A percentile compares a stretch with the other conserved stretches of the same genome.
Evolutionary conservation across 2,113 vertebrate species (phyloP).

Genomic region (Corythornis vintsioides): DNA sequence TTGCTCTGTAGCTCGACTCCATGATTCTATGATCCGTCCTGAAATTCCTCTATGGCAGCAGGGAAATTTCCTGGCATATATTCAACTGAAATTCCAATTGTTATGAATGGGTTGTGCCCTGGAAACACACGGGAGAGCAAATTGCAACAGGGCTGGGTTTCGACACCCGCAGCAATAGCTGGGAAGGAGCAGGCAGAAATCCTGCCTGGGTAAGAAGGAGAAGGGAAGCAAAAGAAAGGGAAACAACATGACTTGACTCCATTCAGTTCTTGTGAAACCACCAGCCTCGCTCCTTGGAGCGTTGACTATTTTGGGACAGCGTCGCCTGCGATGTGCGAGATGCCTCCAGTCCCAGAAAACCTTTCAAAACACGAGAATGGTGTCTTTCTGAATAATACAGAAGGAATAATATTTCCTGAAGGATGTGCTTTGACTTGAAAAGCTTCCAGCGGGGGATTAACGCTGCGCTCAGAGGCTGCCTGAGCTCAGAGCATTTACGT

Average conservation of each 20-base stretch:
- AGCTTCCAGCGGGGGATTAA: neutral
- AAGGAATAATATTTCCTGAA: neutral
- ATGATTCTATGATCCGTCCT: neutral
- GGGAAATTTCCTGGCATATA: neutral
- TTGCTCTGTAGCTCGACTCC: neutral
- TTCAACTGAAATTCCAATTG: neutral
- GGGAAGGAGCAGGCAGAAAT: neutral
- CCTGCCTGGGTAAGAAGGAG: neutral
- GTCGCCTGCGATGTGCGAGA: neutral
- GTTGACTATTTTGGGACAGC: neutral
- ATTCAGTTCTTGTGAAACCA: neutral
- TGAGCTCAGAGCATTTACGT: neutral
- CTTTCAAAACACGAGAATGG: neutral
- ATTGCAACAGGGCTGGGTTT: neutral
- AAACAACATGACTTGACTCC: neutral
- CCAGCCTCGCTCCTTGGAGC: neutral
- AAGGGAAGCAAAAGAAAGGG: neutral
- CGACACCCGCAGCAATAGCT: neutral
- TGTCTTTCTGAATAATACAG: neutral
- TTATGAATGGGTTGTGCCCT: neutral
- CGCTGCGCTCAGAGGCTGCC: rapidly evolving
- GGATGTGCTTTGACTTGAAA: neutral
- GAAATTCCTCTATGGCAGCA: neutral
- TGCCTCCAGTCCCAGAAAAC: neutral
- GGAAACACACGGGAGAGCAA: neutral